phyloP scores from a whole-genome alignment of 1,140 invertebrate genomes.

The Cotesia glomerata region DNA sequence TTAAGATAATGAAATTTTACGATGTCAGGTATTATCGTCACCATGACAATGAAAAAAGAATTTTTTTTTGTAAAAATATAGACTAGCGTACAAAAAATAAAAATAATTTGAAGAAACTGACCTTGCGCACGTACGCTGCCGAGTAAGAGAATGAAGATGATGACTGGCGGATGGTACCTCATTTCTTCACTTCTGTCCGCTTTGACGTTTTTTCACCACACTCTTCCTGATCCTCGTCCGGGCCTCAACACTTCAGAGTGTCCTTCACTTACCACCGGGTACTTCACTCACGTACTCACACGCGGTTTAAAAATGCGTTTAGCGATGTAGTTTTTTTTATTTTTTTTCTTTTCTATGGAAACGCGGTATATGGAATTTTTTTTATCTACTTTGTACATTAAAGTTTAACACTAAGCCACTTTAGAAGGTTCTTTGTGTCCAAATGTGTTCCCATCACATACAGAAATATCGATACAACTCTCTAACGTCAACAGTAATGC shows the following conservation, averaged over 20 bases:
- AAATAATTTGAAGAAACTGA: slow-evolving; percentile 41
- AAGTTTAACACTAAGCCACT: not conserved
- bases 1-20: no score
- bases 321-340: slow-evolving; percentile 15
- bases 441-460: not conserved
- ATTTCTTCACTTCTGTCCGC: slow-evolving; percentile 45
- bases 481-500: not conserved
- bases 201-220: not conserved
- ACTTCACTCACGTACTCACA: not conserved
- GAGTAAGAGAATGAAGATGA: slow-evolving; percentile 50
- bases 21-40: no score
- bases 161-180: slow-evolving; percentile 49
- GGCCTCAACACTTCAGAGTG: slow-evolving; percentile 2
- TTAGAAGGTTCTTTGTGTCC: not conserved
- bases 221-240: not conserved
- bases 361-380: not conserved
- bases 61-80: not conserved
- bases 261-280: slow-evolving; percentile 14
- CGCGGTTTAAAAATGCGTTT: not conserved
- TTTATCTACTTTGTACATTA: not conserved
- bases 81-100: not conserved
- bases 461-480: no score
- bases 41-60: not conserved
- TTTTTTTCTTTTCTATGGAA: not conserved
- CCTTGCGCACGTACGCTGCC: slow-evolving; percentile 56